Conservation (phyloP, 1,140 invertebrate genomes). For the Leptinotarsa texana region DNA sequence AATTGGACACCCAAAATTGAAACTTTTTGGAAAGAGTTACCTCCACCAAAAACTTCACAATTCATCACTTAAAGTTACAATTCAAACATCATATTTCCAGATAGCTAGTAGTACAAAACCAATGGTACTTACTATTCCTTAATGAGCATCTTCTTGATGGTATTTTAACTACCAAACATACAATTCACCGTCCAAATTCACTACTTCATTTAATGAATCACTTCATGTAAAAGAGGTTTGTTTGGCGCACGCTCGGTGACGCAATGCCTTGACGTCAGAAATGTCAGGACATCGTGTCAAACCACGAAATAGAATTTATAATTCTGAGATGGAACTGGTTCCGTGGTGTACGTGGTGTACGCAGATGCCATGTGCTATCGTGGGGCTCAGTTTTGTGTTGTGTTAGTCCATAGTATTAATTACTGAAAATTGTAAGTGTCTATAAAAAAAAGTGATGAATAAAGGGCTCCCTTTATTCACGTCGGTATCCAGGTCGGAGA, state of each 20-base stretch:
- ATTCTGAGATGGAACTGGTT: too few relatives aligned
- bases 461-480: too few relatives aligned
- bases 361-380: too few relatives aligned
- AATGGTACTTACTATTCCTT: conserved; percentile 54
- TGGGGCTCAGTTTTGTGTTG: too few relatives aligned
- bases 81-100: too few relatives aligned
- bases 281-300: too few relatives aligned
- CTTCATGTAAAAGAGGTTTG: conserved; percentile 37
- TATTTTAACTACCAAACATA: conserved; percentile 48
- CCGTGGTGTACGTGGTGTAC: too few relatives aligned
- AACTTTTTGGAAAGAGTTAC: conserved; percentile 24
- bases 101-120: background rate
- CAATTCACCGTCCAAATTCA: conserved; percentile 34
- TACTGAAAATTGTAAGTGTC: too few relatives aligned
- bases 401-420: too few relatives aligned
- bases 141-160: conserved; percentile 52
- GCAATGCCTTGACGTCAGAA: conserved; percentile 48
- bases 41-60: conserved; percentile 9
- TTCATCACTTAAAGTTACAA: conserved; percentile 29
- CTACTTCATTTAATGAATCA: conserved; percentile 41
- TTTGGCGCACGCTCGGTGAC: conserved; percentile 52
- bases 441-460: too few relatives aligned
- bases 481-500: too few relatives aligned
- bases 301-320: too few relatives aligned
- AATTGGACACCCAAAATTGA: conserved; percentile 8